Percentiles rank a stretch among this genome's conserved stretches.
phyloP scores from a whole-genome alignment of 53 echinoderm and acorn worm species.

The Echinarachnius parma region DNA sequence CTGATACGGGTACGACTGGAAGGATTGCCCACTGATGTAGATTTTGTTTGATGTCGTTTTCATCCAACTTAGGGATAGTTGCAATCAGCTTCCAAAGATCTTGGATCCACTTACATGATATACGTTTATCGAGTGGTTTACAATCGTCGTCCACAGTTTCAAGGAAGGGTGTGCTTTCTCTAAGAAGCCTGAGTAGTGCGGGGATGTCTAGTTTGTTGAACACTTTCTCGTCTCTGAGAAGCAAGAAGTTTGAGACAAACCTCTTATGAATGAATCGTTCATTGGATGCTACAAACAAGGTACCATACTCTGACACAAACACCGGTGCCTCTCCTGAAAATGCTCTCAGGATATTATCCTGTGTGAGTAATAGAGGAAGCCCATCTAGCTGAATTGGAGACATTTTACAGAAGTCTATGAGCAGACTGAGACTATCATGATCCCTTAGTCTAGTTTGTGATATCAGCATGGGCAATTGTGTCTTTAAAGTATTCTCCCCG shows the following conservation, averaged over 20 bases:
- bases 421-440: not conserved
- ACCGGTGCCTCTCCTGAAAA: conserved; percentile 5
- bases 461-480: not conserved
- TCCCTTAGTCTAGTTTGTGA: not conserved
- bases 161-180: not conserved
- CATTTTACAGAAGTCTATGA: conserved; percentile 13
- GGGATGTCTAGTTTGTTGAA: conserved; percentile 14
- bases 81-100: conserved; percentile 12
- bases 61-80: too few species aligned
- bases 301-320: not conserved
- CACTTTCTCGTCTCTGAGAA: too few species aligned
- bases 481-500: not conserved
- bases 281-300: not conserved
- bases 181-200: not conserved
- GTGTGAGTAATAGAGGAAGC: conserved; percentile 6
- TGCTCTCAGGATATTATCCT: not conserved
- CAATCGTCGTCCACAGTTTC: not conserved
- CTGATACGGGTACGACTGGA: too few species aligned
- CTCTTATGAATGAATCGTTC: not conserved
- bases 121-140: not conserved
- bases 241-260: conserved; percentile 6
- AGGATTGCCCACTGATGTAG: too few species aligned
- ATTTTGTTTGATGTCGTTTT: too few species aligned
- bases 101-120: conserved; percentile 2
- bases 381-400: too few species aligned